Percentiles rank a stretch among this genome's conserved stretches.
Evolutionary conservation across 2,113 vertebrate genomes (phyloP).

Genomic region (Potamarius usumacintae): DNA sequence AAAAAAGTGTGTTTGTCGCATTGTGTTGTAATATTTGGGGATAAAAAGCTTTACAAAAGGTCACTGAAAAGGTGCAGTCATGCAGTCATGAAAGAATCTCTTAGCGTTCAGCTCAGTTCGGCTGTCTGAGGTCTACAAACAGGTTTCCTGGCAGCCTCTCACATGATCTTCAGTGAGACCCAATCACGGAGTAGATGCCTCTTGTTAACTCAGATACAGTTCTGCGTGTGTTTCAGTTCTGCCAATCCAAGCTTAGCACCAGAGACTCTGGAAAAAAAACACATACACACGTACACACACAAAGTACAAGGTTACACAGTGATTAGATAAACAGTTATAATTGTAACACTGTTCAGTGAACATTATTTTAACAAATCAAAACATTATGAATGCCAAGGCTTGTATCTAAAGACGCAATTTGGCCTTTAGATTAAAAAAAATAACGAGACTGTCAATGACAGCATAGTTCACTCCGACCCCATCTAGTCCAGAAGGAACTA

Average conservation of each 20-base stretch:
- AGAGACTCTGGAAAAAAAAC: background rate
- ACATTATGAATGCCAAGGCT: background rate
- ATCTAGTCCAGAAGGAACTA: no score
- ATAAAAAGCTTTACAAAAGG: background rate
- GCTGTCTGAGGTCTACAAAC: background rate
- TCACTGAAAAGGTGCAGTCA: background rate
- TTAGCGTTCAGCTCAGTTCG: background rate
- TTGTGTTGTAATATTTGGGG: background rate
- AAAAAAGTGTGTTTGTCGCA: background rate
- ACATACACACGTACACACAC: background rate
- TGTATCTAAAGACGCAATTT: background rate
- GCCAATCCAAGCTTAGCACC: background rate
- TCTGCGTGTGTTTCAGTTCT: background rate
- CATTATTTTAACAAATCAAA: background rate
- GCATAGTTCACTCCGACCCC: no score
- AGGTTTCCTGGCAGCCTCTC: background rate
- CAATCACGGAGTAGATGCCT: slow-evolving; percentile 7
- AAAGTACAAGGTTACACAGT: background rate
- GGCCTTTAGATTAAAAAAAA: no score
- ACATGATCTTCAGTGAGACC: background rate
- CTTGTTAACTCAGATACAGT: background rate
- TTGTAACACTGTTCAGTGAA: background rate
- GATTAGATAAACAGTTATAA: background rate
- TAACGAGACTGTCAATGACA: no score
- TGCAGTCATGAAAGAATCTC: background rate